These are phyloP conservation scores for Luidia sarsii DNA, from an alignment of 53 echinoderm and acorn worm species.

Conservation along the genomic window DNA sequence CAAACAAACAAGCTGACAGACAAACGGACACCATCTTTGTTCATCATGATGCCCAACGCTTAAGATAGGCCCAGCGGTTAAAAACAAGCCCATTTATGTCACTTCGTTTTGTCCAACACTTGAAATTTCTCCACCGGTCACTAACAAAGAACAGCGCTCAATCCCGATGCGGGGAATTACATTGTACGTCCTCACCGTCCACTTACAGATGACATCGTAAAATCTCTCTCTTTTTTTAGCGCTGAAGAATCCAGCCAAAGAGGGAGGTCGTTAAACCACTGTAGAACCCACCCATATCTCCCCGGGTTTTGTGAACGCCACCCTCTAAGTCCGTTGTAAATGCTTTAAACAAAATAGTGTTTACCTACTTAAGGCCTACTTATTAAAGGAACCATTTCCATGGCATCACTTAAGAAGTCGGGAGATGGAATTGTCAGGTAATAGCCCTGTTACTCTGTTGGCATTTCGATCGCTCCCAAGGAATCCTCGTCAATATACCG, in stretches of 20 bases:
- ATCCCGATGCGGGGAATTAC: neutral
- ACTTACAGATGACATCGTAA: constrained; percentile 42
- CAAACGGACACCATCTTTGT: neutral
- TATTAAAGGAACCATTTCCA: neutral
- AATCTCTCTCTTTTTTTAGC: constrained; percentile 2
- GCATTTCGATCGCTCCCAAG: neutral
- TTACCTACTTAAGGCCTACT: constrained; percentile 5
- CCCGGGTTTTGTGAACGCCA: neutral
- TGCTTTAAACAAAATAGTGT: constrained; percentile 25
- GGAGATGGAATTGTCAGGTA: neutral
- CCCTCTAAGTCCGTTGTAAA: neutral
- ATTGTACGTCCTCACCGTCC: constrained; percentile 15
- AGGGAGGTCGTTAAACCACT: neutral
- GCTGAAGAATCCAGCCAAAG: neutral
- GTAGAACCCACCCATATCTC: neutral
- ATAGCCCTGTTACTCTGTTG: neutral
- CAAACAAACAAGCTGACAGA: neutral
- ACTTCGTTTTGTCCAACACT: constrained; percentile 20
- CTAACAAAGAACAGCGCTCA: constrained; percentile 27
- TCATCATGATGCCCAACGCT: neutral
- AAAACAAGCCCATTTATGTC: constrained; percentile 44
- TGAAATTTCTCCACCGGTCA: constrained; percentile 14
- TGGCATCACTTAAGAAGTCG: neutral
- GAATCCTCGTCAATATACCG: neutral
- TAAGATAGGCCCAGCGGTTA: too few species aligned